These are phyloP conservation scores for Hydrochoerus hydrochaeris DNA, from an alignment of 2,113 vertebrate species.

Conservation along the genomic window DNA sequence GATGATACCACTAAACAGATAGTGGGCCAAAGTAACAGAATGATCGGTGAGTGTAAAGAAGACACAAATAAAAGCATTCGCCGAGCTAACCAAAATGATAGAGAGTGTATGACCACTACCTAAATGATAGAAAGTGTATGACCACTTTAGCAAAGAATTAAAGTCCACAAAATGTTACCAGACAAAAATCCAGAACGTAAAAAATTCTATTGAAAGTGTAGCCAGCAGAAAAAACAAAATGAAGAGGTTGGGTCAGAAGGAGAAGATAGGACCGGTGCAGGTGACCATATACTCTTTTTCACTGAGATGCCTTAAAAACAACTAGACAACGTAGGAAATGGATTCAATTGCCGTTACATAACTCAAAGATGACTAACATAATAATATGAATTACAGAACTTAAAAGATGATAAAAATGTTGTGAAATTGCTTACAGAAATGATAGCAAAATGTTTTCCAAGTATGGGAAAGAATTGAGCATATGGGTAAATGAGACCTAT, in stretches of 20 bases:
- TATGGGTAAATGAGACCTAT: no score
- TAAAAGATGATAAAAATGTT: neutral
- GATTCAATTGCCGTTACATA: neutral
- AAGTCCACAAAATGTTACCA: neutral
- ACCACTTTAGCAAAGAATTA: neutral
- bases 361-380: neutral
- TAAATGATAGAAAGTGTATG: neutral
- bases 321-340: neutral
- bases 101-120: neutral
- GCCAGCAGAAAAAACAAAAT: neutral
- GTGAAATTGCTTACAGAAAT: neutral
- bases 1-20: neutral
- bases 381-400: neutral
- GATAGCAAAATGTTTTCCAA: no score
- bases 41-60: neutral
- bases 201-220: neutral
- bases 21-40: neutral
- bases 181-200: neutral
- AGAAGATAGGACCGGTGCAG: neutral
- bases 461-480: no score
- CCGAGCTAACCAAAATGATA: neutral
- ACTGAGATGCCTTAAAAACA: neutral
- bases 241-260: no score
- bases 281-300: neutral
- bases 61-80: neutral